Conservation (phyloP, 2,797 vertebrate genomes). For the Aplochiton taeniatus region DNA sequence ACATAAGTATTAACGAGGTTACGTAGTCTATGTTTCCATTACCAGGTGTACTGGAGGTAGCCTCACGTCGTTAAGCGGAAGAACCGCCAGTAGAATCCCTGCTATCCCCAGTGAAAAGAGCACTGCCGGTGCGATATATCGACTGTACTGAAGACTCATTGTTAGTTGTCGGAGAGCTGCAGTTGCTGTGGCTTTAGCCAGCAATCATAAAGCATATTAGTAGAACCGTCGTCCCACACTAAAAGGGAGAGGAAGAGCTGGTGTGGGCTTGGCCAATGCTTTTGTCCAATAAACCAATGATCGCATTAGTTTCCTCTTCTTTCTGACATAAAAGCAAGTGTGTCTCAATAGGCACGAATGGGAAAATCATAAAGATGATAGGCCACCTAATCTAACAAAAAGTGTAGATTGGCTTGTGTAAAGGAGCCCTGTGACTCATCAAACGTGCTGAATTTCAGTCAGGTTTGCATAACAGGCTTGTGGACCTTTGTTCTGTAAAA, state of each 20-base stretch:
- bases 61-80: conserved; percentile 65
- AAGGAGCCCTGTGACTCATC: too few relatives aligned
- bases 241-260: not conserved
- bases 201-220: not conserved
- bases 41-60: conserved; percentile 81
- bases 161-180: not conserved
- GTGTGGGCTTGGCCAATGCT: conserved; percentile 5
- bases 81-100: conserved; percentile 79
- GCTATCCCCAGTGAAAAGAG: conserved; percentile 69
- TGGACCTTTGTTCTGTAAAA: too few relatives aligned
- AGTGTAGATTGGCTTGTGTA: too few relatives aligned
- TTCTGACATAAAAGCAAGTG: too few relatives aligned
- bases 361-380: too few relatives aligned
- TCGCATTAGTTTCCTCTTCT: too few relatives aligned
- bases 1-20: too few relatives aligned
- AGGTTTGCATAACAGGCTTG: too few relatives aligned
- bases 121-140: conserved; percentile 48
- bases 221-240: not conserved
- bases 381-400: too few relatives aligned
- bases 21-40: conserved; percentile 32
- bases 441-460: too few relatives aligned
- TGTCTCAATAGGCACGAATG: too few relatives aligned
- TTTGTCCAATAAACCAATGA: conserved; percentile 2
- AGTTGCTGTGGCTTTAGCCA: not conserved
- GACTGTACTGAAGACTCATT: conserved; percentile 56